These are phyloP conservation scores for Solen grandis DNA, from an alignment of 1,140 invertebrate species.

Conservation along the genomic window DNA sequence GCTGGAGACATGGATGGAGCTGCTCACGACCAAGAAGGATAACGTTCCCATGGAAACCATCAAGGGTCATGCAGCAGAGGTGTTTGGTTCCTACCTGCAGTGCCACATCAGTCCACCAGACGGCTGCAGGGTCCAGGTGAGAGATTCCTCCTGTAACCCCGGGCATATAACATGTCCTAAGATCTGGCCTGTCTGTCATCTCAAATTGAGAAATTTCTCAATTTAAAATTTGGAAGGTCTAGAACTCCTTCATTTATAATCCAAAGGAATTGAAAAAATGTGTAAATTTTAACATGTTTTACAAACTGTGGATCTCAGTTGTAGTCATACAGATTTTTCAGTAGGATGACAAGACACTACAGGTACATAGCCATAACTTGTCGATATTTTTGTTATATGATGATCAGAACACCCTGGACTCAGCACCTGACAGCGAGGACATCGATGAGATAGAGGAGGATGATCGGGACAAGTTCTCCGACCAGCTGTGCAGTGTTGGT, in stretches of 20 bases:
- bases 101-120: slow-evolving; percentile 91
- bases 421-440: slow-evolving; percentile 83
- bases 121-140: slow-evolving; percentile 85
- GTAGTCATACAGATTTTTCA: too few species aligned
- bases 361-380: too few species aligned
- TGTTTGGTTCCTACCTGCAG: slow-evolving; percentile 92
- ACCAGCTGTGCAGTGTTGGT: slow-evolving; percentile 87
- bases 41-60: slow-evolving; percentile 83
- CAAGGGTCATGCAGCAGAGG: slow-evolving; percentile 80
- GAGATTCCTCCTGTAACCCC: neutral
- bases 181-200: neutral
- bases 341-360: too few species aligned
- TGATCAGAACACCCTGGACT: slow-evolving; percentile 58
- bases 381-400: too few species aligned
- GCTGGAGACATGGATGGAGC: slow-evolving; percentile 88
- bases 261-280: neutral
- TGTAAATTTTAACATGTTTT: neutral
- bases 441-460: slow-evolving; percentile 87
- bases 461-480: slow-evolving; percentile 86
- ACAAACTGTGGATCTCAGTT: neutral
- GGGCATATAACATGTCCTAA: neutral
- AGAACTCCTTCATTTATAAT: too few species aligned
- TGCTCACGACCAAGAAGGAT: slow-evolving; percentile 84
- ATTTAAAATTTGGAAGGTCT: too few species aligned
- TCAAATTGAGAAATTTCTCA: too few species aligned